phyloP scores from a whole-genome alignment of 2,888 invertebrate genomes.

The Scelioninae gen. 1 region DNA sequence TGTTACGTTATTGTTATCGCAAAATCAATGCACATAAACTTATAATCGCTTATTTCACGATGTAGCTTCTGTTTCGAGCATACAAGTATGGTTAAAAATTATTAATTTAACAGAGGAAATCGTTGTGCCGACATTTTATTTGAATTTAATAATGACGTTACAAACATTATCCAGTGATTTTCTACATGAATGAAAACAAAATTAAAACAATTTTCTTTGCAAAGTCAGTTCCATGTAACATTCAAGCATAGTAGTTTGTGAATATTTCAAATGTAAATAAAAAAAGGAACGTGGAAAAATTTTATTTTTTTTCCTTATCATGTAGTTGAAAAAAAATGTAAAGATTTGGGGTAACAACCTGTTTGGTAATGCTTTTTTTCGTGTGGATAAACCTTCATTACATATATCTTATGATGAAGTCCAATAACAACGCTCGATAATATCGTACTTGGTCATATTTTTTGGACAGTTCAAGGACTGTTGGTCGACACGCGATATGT shows the following conservation, averaged over 20 bases:
- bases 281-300: no score
- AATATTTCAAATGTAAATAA: no score
- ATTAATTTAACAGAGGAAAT: background rate
- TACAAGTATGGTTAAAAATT: background rate
- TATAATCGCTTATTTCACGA: slow-evolving; percentile 6
- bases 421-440: slow-evolving; percentile 14
- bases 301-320: no score
- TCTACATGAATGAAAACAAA: no score
- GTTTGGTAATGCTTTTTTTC: background rate
- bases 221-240: no score
- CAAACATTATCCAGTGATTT: no score
- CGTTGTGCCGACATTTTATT: no score
- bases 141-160: no score
- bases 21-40: slow-evolving; percentile 10
- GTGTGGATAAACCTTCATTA: slow-evolving; percentile 24
- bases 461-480: slow-evolving; percentile 33
- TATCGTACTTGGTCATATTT: slow-evolving; percentile 15
- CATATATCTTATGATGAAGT: background rate
- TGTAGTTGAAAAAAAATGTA: background rate
- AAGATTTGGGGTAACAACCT: slow-evolving; percentile 12
- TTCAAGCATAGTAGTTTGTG: no score
- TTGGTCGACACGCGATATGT: slow-evolving; percentile 14
- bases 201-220: no score
- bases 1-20: slow-evolving; percentile 6
- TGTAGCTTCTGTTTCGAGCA: background rate